A percentile compares a stretch with the other conserved stretches of the same genome.
Evolutionary conservation across 2,888 invertebrate genomes (phyloP).

Genomic region (Frankliniella fusca): DNA sequence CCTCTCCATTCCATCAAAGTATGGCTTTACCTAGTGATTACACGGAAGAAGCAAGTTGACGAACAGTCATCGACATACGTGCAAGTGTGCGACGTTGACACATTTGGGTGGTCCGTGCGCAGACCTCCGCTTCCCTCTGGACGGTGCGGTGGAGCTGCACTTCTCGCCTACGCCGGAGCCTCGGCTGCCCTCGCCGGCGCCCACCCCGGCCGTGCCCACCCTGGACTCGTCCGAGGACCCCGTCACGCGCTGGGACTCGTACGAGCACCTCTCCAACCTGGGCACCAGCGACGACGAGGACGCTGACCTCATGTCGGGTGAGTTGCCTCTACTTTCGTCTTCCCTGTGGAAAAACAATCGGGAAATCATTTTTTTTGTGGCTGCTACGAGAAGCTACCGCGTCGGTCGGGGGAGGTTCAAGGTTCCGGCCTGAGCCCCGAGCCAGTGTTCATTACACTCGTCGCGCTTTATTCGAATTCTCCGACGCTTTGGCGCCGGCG

Average conservation of each 20-base stretch:
- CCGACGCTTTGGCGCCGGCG: not conserved
- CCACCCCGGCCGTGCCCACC: constrained; percentile 67
- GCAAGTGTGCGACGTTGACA: too few relatives aligned
- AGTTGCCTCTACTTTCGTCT: too few relatives aligned
- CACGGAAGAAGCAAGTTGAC: too few relatives aligned
- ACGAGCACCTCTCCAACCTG: constrained; percentile 58
- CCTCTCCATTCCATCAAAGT: too few relatives aligned
- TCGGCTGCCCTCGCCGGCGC: constrained; percentile 57
- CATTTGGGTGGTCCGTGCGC: not conserved
- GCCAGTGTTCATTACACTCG: too few relatives aligned
- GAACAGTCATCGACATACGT: too few relatives aligned
- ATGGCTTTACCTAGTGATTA: too few relatives aligned
- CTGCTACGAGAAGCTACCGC: too few relatives aligned
- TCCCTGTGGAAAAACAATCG: too few relatives aligned
- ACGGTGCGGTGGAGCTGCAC: constrained; percentile 79
- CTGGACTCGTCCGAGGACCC: constrained; percentile 67
- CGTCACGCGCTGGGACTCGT: constrained; percentile 72
- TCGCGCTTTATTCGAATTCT: too few relatives aligned
- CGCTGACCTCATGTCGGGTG: not conserved
- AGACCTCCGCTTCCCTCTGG: constrained; percentile 77
- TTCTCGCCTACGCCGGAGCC: constrained; percentile 61
- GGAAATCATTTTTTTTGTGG: too few relatives aligned
- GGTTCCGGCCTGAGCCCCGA: too few relatives aligned
- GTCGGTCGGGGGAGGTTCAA: not conserved
- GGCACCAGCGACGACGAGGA: constrained; percentile 40